These are phyloP conservation scores for Rhynchomys soricoides DNA, from an alignment of 2,113 vertebrate genomes.

Conservation along the genomic window DNA sequence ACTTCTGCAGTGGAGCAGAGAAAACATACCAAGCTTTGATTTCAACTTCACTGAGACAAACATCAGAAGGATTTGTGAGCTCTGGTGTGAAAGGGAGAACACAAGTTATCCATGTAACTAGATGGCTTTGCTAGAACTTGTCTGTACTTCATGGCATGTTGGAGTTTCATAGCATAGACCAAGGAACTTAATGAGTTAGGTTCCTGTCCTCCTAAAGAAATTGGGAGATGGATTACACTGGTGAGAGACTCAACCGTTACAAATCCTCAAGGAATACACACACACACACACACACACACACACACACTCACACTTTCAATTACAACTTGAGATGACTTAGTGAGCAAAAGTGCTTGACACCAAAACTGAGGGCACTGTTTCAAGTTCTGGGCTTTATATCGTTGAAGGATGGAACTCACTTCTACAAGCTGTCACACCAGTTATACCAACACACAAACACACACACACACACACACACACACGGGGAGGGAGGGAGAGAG, in stretches of 20 bases:
- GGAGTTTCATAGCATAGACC: not conserved
- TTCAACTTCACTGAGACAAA: not conserved
- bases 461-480: not conserved
- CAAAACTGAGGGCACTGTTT: not conserved
- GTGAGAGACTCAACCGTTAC: not conserved
- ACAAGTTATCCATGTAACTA: not conserved
- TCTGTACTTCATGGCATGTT: not conserved
- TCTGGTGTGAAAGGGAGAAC: not conserved
- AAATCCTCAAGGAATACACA: not conserved
- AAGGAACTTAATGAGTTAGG: not conserved
- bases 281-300: not conserved
- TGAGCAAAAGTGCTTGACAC: not conserved
- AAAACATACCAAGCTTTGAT: not conserved
- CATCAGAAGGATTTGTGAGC: not conserved
- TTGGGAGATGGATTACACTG: not conserved
- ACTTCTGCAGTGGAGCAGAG: accelerated
- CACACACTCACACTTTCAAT: not conserved
- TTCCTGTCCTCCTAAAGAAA: not conserved
- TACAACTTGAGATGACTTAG: no score
- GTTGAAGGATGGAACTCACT: not conserved
- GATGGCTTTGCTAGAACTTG: not conserved
- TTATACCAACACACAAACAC: no score
- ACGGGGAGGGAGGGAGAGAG: not conserved
- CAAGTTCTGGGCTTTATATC: not conserved
- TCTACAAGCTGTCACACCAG: not conserved